A percentile compares a stretch with the other conserved stretches of the same genome.
These are phyloP conservation scores for Palythoa caribaeorum DNA, from an alignment of 92 coral and sea anemone species.

Conservation along the genomic window DNA sequence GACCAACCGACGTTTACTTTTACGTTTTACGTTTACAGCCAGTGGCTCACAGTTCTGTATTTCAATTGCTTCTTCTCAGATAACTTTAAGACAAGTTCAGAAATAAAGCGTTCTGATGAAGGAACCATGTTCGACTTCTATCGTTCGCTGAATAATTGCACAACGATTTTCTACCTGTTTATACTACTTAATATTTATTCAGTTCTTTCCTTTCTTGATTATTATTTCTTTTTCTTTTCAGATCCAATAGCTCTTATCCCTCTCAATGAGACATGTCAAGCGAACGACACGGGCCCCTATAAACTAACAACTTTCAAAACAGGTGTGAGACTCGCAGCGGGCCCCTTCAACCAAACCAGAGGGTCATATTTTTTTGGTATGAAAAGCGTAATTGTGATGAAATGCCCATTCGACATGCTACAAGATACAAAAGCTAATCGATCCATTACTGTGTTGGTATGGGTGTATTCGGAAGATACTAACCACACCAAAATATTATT, in stretches of 20 bases:
- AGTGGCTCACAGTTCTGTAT: too few relatives aligned
- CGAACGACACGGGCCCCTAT: constrained; percentile 13
- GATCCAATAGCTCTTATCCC: constrained; percentile 35
- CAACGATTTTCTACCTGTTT: too few relatives aligned
- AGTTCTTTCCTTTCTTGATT: background rate
- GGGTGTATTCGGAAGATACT: constrained; percentile 18
- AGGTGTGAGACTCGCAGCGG: constrained; percentile 25
- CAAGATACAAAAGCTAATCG: background rate
- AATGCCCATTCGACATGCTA: too few relatives aligned
- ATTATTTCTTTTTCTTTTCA: background rate
- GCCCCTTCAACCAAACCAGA: constrained; percentile 22
- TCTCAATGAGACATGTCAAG: background rate
- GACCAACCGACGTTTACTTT: too few relatives aligned
- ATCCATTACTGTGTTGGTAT: constrained; percentile 23
- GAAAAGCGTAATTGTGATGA: background rate
- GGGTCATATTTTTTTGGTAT: background rate
- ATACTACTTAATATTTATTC: too few relatives aligned
- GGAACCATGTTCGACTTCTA: too few relatives aligned
- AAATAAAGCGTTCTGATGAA: too few relatives aligned
- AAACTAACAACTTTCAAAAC: background rate
- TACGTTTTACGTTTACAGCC: too few relatives aligned
- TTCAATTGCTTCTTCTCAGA: too few relatives aligned
- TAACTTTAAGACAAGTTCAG: too few relatives aligned
- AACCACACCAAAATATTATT: background rate
- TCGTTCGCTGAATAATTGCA: too few relatives aligned